phyloP scores from a whole-genome alignment of 35 echinoderm and acorn worm genomes.

The Ophioderma brevispina region DNA sequence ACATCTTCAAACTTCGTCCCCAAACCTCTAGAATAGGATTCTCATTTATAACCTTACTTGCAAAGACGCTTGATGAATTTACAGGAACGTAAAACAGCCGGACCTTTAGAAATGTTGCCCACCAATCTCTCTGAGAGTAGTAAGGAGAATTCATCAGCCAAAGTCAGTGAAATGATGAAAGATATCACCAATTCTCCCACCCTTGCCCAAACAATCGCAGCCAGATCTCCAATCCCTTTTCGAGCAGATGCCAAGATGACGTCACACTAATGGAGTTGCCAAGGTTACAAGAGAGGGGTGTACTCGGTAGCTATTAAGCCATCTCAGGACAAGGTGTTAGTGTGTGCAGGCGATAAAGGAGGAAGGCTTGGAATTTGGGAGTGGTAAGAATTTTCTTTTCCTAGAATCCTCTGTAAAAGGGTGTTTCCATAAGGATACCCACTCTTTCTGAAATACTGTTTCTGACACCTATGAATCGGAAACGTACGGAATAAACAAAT shows the following conservation, averaged over 20 bases:
- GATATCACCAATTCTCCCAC: slow-evolving; percentile 7
- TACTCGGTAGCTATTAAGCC: slow-evolving; percentile 80
- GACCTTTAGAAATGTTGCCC: slow-evolving; percentile 66
- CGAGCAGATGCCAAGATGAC: slow-evolving; percentile 45
- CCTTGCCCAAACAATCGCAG: not conserved
- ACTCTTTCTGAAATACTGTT: too few species aligned
- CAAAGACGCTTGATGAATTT: too few species aligned
- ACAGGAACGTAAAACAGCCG: slow-evolving; percentile 55
- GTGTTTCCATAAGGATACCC: too few species aligned
- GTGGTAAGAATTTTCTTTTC: too few species aligned
- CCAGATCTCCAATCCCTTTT: not conserved
- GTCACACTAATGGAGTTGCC: slow-evolving; percentile 50
- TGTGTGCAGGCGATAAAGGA: slow-evolving; percentile 82
- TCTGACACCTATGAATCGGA: too few species aligned
- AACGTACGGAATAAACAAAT: too few species aligned
- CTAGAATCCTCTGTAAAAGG: too few species aligned
- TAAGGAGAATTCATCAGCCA: slow-evolving; percentile 1
- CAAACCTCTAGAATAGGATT: too few species aligned
- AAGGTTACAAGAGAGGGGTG: slow-evolving; percentile 76
- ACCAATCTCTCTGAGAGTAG: slow-evolving; percentile 64
- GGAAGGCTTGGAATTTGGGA: slow-evolving; percentile 88
- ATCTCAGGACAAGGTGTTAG: slow-evolving; percentile 46
- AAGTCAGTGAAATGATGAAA: slow-evolving; percentile 35
- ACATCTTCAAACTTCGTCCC: too few species aligned
- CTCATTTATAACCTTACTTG: too few species aligned